phyloP scores from a whole-genome alignment of 2,113 vertebrate genomes.

The Paramisgurnus dabryanus region DNA sequence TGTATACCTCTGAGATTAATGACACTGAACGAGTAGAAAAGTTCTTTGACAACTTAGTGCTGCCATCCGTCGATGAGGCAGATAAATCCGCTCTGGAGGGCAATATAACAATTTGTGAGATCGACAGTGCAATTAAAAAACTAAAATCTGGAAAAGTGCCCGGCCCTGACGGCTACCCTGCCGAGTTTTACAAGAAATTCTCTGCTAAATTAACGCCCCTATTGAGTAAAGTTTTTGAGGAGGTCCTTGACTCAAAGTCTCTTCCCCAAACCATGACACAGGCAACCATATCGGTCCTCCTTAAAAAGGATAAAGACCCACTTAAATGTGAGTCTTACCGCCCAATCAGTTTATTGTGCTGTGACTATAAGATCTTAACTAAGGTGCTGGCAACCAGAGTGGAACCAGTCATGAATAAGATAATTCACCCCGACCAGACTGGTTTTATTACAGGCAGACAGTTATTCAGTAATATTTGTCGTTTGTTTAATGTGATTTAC shows the following conservation, averaged over 20 bases:
- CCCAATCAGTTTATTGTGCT: slow-evolving; percentile 1
- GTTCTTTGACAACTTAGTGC: not conserved
- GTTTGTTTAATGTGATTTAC: slow-evolving; percentile 14
- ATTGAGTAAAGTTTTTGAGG: not conserved
- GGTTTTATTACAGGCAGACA: slow-evolving; percentile 13
- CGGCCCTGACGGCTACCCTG: slow-evolving; percentile 3
- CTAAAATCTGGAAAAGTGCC: not conserved
- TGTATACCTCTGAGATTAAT: not conserved
- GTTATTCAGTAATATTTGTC: not conserved
- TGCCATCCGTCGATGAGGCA: not conserved
- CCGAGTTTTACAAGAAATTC: slow-evolving; percentile 20
- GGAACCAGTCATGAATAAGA: slow-evolving; percentile 10
- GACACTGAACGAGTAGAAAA: not conserved
- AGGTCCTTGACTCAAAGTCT: not conserved
- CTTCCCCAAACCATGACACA: slow-evolving; percentile 27
- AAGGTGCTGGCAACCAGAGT: slow-evolving; percentile 5
- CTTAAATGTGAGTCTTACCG: not conserved
- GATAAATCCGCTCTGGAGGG: not conserved
- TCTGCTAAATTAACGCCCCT: not conserved
- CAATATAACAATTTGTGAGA: not conserved
- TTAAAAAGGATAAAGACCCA: not conserved
- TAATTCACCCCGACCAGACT: slow-evolving; percentile 22
- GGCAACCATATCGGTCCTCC: not conserved
- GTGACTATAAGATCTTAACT: not conserved
- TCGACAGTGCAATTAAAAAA: not conserved